Evolutionary conservation across 64 coral and sea anemone species (phyloP).

Genomic region (Stylophora pistillata): DNA sequence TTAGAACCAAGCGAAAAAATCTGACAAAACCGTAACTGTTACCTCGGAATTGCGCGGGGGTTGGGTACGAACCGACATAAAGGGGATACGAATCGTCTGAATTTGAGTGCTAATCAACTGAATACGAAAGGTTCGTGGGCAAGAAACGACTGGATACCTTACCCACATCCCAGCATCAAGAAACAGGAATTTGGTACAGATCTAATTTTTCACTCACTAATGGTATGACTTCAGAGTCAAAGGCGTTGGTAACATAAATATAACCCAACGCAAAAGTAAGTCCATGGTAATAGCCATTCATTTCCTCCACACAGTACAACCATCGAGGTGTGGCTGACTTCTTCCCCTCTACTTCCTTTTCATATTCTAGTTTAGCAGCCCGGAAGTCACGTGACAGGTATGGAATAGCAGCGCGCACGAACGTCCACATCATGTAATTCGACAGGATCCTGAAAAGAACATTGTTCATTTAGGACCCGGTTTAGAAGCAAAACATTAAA

Average conservation of each 20-base stretch:
- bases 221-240: slow-evolving; percentile 33
- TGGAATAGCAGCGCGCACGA: background rate
- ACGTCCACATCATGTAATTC: slow-evolving; percentile 60
- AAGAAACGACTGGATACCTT: no score
- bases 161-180: background rate
- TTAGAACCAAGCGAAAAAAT: no score
- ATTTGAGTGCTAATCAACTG: no score
- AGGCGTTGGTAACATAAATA: slow-evolving; percentile 26
- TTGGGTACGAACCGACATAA: no score
- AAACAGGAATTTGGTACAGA: background rate
- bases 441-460: slow-evolving; percentile 20
- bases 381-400: slow-evolving; percentile 50
- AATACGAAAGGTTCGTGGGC: no score
- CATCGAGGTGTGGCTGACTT: slow-evolving; percentile 30
- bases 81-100: no score
- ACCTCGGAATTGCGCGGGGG: no score
- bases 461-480: no score
- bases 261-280: slow-evolving; percentile 49
- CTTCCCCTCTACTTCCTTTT: slow-evolving; percentile 21
- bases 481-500: no score
- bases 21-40: no score
- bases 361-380: slow-evolving; percentile 16
- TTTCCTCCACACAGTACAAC: slow-evolving; percentile 15
- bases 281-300: slow-evolving; percentile 13
- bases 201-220: background rate